phyloP scores from a whole-genome alignment of 1,140 invertebrate species.

The Ostrea edulis region DNA sequence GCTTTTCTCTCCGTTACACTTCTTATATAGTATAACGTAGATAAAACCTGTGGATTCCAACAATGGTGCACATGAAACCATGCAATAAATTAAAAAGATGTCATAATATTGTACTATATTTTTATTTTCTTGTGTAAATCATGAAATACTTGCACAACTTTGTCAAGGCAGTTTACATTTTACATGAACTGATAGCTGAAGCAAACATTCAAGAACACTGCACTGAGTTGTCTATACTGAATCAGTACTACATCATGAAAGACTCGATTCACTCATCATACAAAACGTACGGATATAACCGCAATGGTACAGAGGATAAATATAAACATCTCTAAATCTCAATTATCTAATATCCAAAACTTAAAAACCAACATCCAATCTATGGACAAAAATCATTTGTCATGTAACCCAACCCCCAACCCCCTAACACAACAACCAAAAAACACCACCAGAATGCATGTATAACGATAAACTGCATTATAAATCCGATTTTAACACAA shows the following conservation, averaged over 20 bases:
- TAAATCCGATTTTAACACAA: too few relatives aligned
- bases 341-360: not conserved
- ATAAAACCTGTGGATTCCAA: too few relatives aligned
- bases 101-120: not conserved
- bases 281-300: not conserved
- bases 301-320: not conserved
- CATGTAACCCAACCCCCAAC: too few relatives aligned
- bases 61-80: too few relatives aligned
- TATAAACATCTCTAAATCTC: conserved; percentile 7
- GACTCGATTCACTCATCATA: not conserved
- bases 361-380: not conserved
- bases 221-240: not conserved
- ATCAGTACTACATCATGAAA: not conserved
- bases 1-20: too few relatives aligned
- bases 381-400: too few relatives aligned
- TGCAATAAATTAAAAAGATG: not conserved
- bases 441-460: too few relatives aligned
- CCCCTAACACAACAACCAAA: too few relatives aligned
- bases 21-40: too few relatives aligned
- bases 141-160: conserved; percentile 2
- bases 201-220: not conserved
- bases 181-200: not conserved
- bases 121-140: conserved; percentile 36
- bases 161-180: not conserved
- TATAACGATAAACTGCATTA: too few relatives aligned